Percentiles rank a stretch among this genome's conserved stretches.
phyloP scores from a whole-genome alignment of 2,888 invertebrate species.

The Nesidiocoris tenuis region DNA sequence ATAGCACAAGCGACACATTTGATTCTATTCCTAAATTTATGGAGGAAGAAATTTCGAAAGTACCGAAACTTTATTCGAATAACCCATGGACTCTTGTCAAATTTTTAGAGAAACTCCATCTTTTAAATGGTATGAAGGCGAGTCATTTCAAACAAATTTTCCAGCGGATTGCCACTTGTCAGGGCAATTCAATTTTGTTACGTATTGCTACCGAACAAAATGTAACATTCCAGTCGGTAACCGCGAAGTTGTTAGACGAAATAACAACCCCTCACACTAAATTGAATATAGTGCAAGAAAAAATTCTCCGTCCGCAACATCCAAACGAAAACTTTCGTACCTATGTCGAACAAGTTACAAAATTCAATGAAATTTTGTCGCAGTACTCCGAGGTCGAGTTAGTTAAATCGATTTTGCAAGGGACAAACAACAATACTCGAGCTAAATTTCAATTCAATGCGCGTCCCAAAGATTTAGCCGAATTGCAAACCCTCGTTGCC shows the following conservation, averaged over 20 bases:
- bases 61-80: not conserved
- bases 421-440: not conserved
- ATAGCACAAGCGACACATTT: not conserved
- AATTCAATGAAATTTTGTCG: too few species aligned
- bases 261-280: not conserved
- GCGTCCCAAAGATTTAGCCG: not conserved
- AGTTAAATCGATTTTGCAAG: conserved; percentile 11
- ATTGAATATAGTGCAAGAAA: conserved; percentile 5
- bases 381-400: conserved; percentile 11
- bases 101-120: conserved; percentile 16
- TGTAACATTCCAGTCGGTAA: not conserved
- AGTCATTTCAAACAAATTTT: not conserved
- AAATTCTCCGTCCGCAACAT: conserved; percentile 1
- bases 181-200: too few species aligned
- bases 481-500: conserved; percentile 12
- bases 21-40: conserved; percentile 8
- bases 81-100: conserved; percentile 11
- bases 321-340: conserved; percentile 3
- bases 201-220: not conserved
- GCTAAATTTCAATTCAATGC: too few species aligned
- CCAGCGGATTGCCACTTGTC: conserved; percentile 7
- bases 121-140: not conserved
- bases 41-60: conserved; percentile 4
- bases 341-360: too few species aligned
- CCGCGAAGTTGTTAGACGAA: not conserved